A percentile compares a stretch with the other conserved stretches of the same genome.
Evolutionary conservation across 2,888 invertebrate species (phyloP).

Genomic region (Pheosia tremula): DNA sequence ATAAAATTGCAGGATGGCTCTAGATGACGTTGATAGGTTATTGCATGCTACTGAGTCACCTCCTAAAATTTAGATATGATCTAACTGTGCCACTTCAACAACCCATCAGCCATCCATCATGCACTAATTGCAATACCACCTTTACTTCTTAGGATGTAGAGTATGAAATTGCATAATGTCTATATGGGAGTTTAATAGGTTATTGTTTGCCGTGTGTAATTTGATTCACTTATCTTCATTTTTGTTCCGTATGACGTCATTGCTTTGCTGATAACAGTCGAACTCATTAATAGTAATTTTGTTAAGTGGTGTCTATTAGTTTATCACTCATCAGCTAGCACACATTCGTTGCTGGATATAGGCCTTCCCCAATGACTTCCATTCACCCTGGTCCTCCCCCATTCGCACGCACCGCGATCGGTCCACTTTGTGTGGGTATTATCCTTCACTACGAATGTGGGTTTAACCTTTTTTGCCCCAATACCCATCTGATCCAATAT

Average conservation of each 20-base stretch:
- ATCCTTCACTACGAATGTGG: no score
- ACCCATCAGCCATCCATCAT: not conserved
- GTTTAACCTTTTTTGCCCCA: no score
- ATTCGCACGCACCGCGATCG: no score
- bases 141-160: not conserved
- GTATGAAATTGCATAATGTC: not conserved
- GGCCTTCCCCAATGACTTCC: no score
- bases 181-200: not conserved
- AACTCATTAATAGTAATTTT: not conserved
- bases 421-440: no score
- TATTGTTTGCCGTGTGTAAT: not conserved
- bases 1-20: not conserved
- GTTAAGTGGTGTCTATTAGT: not conserved
- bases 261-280: constrained; percentile 15
- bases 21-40: not conserved
- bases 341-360: not conserved
- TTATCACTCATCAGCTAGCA: no score
- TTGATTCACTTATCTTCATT: constrained; percentile 38
- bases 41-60: not conserved
- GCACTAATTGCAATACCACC: not conserved
- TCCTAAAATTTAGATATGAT: constrained; percentile 28
- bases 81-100: constrained; percentile 17
- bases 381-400: no score
- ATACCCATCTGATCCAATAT: no score
- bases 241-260: constrained; percentile 27